These are phyloP conservation scores for Erebia aethiops DNA, from an alignment of 2,888 invertebrate genomes.

Conservation along the genomic window DNA sequence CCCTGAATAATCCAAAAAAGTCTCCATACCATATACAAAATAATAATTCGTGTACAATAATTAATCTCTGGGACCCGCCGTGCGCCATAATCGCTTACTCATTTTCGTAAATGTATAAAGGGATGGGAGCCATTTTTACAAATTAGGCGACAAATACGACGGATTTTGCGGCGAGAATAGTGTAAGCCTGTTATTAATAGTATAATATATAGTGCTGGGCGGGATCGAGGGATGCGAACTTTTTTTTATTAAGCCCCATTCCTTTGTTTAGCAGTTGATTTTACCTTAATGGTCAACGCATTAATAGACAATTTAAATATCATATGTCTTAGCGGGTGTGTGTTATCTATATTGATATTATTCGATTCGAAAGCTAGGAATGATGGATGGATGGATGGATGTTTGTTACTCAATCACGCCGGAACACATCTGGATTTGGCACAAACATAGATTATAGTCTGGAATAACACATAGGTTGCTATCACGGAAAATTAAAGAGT, in stretches of 20 bases:
- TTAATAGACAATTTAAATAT: no score
- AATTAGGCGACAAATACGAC: conserved; percentile 79
- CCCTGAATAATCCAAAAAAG: conserved; percentile 10
- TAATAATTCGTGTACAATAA: conserved; percentile 64
- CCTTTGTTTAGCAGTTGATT: neutral
- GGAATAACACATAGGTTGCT: no score
- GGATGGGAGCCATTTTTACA: conserved; percentile 65
- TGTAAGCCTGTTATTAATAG: conserved; percentile 53
- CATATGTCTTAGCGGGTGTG: no score
- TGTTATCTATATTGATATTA: no score
- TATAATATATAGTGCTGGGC: conserved; percentile 60
- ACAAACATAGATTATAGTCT: no score
- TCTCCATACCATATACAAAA: conserved; percentile 38
- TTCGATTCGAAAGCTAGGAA: no score
- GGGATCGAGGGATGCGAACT: conserved; percentile 49
- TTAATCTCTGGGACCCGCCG: conserved; percentile 72
- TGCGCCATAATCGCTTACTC: conserved; percentile 73
- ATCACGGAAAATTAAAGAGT: no score
- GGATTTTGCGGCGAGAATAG: conserved; percentile 65
- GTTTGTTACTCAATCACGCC: no score
- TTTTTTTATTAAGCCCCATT: conserved; percentile 20
- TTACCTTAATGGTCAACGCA: no score
- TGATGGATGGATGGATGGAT: no score
- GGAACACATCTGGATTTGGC: no score
- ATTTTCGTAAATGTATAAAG: conserved; percentile 62